Conservation (phyloP, 37 sponge, comb jelly and placozoan species). For the Aphrocallistes beatrix region DNA sequence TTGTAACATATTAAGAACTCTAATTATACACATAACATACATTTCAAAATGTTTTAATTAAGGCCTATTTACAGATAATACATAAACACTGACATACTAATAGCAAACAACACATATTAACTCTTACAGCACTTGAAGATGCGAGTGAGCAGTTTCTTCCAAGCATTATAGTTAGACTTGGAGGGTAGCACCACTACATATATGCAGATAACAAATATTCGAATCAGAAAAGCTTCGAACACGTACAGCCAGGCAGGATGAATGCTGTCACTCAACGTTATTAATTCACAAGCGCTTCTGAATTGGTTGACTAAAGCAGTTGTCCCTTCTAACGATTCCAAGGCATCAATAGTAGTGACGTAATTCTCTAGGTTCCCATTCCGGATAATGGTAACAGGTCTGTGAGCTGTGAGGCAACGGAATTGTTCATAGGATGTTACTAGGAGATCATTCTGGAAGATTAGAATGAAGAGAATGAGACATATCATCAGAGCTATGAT, state of each 20-base stretch:
- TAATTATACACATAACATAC: too few species aligned
- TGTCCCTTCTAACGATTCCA: background rate
- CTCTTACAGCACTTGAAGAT: background rate
- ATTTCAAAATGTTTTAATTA: too few species aligned
- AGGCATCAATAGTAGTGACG: background rate
- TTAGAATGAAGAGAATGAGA: background rate
- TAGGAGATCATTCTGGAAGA: background rate
- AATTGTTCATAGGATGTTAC: background rate
- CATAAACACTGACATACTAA: too few species aligned
- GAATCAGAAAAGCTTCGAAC: background rate
- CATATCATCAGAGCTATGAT: background rate
- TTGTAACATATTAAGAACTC: too few species aligned
- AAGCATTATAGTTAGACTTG: background rate
- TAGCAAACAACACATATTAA: too few species aligned
- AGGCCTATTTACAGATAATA: too few species aligned
- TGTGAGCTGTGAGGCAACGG: background rate
- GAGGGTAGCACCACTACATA: background rate
- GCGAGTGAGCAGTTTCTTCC: background rate
- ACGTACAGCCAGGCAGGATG: background rate
- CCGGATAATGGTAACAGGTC: background rate
- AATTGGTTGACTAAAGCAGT: background rate
- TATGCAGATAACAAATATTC: background rate
- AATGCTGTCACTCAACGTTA: background rate
- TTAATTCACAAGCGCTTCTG: background rate
- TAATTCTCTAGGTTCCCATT: background rate